phyloP scores from a whole-genome alignment of 2,888 invertebrate species.

The Lutraria lutraria region DNA sequence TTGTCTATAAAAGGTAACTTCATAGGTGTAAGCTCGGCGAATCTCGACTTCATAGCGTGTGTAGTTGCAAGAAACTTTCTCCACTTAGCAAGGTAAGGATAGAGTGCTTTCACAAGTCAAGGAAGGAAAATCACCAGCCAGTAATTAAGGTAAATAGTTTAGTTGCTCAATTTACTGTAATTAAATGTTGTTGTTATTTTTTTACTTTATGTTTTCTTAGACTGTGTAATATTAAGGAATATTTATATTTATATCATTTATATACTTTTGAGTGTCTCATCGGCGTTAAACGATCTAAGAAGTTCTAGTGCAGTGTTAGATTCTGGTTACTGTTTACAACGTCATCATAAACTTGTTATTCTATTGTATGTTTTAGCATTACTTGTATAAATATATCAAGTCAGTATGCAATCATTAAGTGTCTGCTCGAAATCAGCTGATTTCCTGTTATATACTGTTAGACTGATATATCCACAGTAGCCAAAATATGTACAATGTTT shows the following conservation, averaged over 20 bases:
- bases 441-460: too few relatives aligned
- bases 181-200: neutral
- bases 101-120: neutral
- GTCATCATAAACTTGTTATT: too few relatives aligned
- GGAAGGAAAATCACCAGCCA: slow-evolving; percentile 14
- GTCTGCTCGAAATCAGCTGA: too few relatives aligned
- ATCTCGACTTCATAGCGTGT: slow-evolving; percentile 31
- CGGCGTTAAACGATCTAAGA: neutral
- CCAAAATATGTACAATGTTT: neutral
- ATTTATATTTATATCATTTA: neutral
- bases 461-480: neutral
- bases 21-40: slow-evolving; percentile 12
- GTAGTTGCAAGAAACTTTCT: slow-evolving; percentile 25
- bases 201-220: neutral
- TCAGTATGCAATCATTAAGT: too few relatives aligned
- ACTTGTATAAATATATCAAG: neutral
- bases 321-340: too few relatives aligned
- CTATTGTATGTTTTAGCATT: neutral
- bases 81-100: neutral
- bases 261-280: neutral
- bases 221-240: neutral
- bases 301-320: neutral
- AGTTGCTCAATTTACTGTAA: neutral
- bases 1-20: slow-evolving; percentile 56
- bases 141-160: neutral